phyloP scores from a whole-genome alignment of 2,113 vertebrate genomes.

The Paramormyrops kingsleyae region DNA sequence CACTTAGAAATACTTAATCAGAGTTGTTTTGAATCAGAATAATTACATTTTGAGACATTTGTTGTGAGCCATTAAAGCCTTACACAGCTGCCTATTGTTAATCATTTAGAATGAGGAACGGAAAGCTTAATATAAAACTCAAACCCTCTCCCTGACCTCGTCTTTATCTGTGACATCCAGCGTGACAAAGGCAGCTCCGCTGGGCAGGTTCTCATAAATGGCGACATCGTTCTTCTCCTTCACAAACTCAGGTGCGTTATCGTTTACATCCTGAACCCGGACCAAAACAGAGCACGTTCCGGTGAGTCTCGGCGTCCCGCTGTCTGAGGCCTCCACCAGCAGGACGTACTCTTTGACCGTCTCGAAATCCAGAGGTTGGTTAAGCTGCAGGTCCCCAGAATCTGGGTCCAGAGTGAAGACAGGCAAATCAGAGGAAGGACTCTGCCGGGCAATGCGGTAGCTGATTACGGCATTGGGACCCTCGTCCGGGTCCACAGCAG shows the following conservation, averaged over 20 bases:
- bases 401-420: conserved; percentile 46
- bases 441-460: conserved; percentile 51
- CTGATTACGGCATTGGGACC: conserved; percentile 45
- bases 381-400: conserved; percentile 50
- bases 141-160: conserved; percentile 47
- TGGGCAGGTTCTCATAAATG: conserved; percentile 59
- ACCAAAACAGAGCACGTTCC: conserved; percentile 42
- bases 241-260: conserved; percentile 65
- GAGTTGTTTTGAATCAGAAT: not conserved
- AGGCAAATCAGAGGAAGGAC: conserved; percentile 15
- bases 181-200: conserved; percentile 48
- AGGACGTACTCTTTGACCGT: conserved; percentile 44
- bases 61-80: not conserved
- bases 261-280: conserved; percentile 56
- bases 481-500: conserved; percentile 54
- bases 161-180: conserved; percentile 62
- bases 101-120: not conserved
- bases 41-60: too few species aligned
- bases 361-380: conserved; percentile 56
- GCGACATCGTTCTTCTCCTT: conserved; percentile 41
- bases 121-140: not conserved
- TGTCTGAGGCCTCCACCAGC: conserved; percentile 56
- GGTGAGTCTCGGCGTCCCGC: conserved; percentile 46
- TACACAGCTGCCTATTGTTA: too few species aligned
- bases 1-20: not conserved